A percentile compares a stretch with the other conserved stretches of the same genome.
These are phyloP conservation scores for Cerastoderma edule DNA, from an alignment of 2,888 invertebrate species.

Conservation along the genomic window DNA sequence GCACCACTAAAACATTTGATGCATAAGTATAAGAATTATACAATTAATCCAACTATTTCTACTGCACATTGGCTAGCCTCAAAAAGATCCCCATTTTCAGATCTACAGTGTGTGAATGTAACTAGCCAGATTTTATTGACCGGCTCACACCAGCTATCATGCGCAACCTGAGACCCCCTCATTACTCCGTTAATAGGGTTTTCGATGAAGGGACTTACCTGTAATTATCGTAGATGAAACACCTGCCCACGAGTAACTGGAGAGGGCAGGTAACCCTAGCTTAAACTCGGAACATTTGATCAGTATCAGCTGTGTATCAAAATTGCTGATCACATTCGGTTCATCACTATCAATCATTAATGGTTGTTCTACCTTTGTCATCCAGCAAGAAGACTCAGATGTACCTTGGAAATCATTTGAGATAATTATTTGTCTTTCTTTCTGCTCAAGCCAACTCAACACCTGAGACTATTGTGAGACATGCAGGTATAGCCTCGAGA, in stretches of 20 bases:
- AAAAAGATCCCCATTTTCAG: too few relatives aligned
- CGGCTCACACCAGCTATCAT: slow-evolving; percentile 16
- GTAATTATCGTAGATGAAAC: slow-evolving; percentile 43
- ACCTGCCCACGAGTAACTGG: slow-evolving; percentile 45
- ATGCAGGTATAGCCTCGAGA: too few relatives aligned
- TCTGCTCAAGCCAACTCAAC: too few relatives aligned
- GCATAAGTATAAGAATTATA: too few relatives aligned
- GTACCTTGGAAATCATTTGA: too few relatives aligned
- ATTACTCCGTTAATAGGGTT: slow-evolving; percentile 48
- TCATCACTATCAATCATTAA: not conserved
- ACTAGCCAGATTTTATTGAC: slow-evolving; percentile 20
- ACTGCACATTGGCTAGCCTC: too few relatives aligned
- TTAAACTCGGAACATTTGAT: slow-evolving; percentile 9
- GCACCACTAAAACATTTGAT: too few relatives aligned
- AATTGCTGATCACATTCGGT: slow-evolving; percentile 10
- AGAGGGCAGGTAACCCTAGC: slow-evolving; percentile 21
- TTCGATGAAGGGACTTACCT: slow-evolving; percentile 40
- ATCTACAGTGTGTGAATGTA: too few relatives aligned
- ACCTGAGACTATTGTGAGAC: too few relatives aligned
- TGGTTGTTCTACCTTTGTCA: slow-evolving; percentile 3
- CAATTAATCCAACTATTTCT: too few relatives aligned
- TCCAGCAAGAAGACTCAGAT: too few relatives aligned
- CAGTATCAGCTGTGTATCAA: slow-evolving; percentile 6
- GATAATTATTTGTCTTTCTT: too few relatives aligned
- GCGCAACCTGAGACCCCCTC: slow-evolving; percentile 33